Evolutionary conservation across 2,113 vertebrate genomes (phyloP), one percentile per base, ranked within the genome.

Genomic region (Bostrychus sinensis): DNA sequence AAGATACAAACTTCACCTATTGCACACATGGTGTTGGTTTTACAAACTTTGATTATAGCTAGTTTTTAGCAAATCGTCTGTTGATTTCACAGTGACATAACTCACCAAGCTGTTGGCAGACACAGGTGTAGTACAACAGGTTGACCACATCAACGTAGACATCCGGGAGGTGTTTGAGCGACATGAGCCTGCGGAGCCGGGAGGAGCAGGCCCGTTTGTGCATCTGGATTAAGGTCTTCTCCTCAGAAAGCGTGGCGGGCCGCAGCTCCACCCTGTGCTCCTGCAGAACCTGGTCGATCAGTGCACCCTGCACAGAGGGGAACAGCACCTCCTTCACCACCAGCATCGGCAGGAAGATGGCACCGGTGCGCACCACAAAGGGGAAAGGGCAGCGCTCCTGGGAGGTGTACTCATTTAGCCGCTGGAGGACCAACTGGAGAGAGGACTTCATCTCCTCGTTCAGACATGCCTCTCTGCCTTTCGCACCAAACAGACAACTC

Each of bases 241-340:
- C 97, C 80, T 99, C 97, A 0, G 97, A 95, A 1, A 99, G 93
- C 0, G 97, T 99, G 16, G 97, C 94, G 41, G 97, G 97, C 0
- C 96, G 92, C 39, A 99, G 91, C 77, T 95, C 94, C 43, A 98
- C 94, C 4, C 91, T 94, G 81, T 96, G 95, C 62, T 95, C 93
- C 85, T 98, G 97, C 57, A 99, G 90, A 19, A 97, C 94, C 4
- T 94, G 94, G 87, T 99, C 95, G 2, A 99, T 90, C 0, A 90
- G 93, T 1, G 72, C 30, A 0, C 94, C 90, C 0, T 93, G 89
- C n/a, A 99, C 92, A n/a, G 83, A 88, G 0, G 95, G 94, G 73
- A 98, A 99, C 25, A 99, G 91, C 48, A 93, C 88, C 85, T 96
- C 94, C 85, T 98, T 99, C 83, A 98, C 93, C 80, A 98, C 92